phyloP scores from a whole-genome alignment of 2,113 vertebrate genomes.

The Paraplagusia blochii region DNA sequence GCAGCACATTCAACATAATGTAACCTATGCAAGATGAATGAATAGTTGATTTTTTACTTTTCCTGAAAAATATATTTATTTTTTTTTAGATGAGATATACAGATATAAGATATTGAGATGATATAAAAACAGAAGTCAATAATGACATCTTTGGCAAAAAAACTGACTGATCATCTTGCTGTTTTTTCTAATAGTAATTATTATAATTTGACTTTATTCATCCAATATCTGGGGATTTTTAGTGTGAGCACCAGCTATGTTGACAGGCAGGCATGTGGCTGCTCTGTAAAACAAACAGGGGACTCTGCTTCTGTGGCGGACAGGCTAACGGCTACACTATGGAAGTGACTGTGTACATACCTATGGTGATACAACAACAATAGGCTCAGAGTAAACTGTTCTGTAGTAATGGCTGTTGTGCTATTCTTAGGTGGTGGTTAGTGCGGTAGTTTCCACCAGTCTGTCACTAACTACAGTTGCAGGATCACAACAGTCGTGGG shows the following conservation, averaged over 20 bases:
- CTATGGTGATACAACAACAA: slow-evolving; percentile 13
- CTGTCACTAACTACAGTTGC: not conserved
- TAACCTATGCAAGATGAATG: slow-evolving; percentile 31
- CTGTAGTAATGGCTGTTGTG: slow-evolving; percentile 44
- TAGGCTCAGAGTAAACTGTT: slow-evolving; percentile 21
- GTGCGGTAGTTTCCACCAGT: slow-evolving; percentile 30
- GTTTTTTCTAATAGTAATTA: slow-evolving; percentile 30
- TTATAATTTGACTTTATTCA: no score
- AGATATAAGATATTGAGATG: no score
- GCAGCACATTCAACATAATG: slow-evolving; percentile 52
- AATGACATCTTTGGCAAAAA: slow-evolving; percentile 58
- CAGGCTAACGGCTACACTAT: no score
- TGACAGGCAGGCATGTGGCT: no score
- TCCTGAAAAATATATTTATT: slow-evolving; percentile 14
- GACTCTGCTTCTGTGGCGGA: no score
- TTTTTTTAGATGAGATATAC: slow-evolving; percentile 15
- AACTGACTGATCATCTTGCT: slow-evolving; percentile 41
- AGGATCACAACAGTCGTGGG: no score
- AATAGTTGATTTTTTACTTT: slow-evolving; percentile 1
- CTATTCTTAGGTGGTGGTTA: slow-evolving; percentile 33
- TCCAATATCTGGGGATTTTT: no score
- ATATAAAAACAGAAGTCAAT: no score
- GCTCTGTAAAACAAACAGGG: no score
- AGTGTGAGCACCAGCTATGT: no score
- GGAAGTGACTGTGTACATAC: no score